Evolutionary conservation across 1,140 invertebrate genomes (phyloP).

Genomic region (Cydia splendana): DNA sequence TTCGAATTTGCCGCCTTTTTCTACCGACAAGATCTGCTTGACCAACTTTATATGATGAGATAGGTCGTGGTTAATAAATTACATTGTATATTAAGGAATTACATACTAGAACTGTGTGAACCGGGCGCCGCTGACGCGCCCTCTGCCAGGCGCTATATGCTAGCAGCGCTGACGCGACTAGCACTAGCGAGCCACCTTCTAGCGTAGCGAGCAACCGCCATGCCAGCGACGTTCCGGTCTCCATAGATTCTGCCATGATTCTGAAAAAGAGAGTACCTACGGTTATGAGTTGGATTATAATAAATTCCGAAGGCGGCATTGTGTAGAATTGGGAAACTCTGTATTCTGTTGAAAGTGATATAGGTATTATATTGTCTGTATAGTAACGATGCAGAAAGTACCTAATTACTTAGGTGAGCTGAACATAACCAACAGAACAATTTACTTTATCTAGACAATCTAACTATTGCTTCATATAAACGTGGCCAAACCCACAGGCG

Average conservation of each 20-base stretch:
- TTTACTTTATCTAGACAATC: constrained; percentile 10
- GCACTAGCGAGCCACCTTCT: constrained; percentile 60
- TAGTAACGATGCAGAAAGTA: neutral
- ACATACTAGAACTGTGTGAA: constrained; percentile 60
- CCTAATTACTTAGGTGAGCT: neutral
- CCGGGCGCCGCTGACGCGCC: constrained; percentile 39
- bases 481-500: constrained; percentile 12
- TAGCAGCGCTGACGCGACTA: constrained; percentile 59
- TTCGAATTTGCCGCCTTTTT: too few species aligned
- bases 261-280: neutral
- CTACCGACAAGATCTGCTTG: too few species aligned
- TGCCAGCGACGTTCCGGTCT: constrained; percentile 59
- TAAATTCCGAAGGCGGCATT: too few species aligned
- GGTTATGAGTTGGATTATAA: too few species aligned
- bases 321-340: too few species aligned
- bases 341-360: too few species aligned
- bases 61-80: too few species aligned
- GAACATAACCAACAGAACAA: neutral
- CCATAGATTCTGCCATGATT: constrained; percentile 55
- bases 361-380: neutral
- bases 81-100: neutral
- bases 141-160: constrained; percentile 56
- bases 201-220: constrained; percentile 66
- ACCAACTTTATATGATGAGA: too few species aligned
- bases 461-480: constrained; percentile 20